A percentile compares a stretch with the other conserved stretches of the same genome.
These are phyloP conservation scores for Phocoena sinus DNA, from an alignment of 2,113 vertebrate species.

Conservation along the genomic window DNA sequence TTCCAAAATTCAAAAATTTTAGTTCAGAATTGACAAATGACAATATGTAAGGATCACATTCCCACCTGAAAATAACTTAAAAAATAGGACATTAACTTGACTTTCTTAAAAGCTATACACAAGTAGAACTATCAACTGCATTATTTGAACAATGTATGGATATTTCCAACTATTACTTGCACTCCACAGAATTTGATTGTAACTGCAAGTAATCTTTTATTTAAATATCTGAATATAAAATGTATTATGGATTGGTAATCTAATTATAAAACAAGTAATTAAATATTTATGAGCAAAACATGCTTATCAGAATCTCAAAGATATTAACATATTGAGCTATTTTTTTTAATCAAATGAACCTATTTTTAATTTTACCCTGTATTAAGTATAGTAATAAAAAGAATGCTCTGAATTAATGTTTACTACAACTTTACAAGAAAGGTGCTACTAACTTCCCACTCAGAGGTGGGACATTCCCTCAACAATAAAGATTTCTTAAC, in stretches of 20 bases:
- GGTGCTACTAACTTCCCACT: background rate
- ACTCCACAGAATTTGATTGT: background rate
- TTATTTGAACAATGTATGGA: background rate
- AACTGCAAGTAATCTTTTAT: background rate
- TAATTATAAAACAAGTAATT: constrained; percentile 15
- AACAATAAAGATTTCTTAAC: background rate
- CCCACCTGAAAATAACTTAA: background rate
- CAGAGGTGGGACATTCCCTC: background rate
- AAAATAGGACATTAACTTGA: background rate
- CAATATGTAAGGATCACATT: background rate
- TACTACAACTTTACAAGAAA: background rate
- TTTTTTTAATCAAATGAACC: background rate
- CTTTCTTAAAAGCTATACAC: background rate
- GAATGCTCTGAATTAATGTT: background rate
- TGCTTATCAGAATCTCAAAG: background rate
- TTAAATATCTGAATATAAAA: background rate
- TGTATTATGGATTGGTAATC: background rate
- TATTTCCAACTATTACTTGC: background rate
- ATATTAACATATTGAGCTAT: background rate
- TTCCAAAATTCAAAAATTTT: background rate
- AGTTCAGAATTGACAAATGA: background rate
- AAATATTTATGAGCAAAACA: background rate
- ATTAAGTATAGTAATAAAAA: background rate
- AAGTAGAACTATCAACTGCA: background rate
- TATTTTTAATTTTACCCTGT: background rate